These are phyloP conservation scores for Drosophila phalerata DNA, from an alignment of 2,888 invertebrate species.

Conservation along the genomic window DNA sequence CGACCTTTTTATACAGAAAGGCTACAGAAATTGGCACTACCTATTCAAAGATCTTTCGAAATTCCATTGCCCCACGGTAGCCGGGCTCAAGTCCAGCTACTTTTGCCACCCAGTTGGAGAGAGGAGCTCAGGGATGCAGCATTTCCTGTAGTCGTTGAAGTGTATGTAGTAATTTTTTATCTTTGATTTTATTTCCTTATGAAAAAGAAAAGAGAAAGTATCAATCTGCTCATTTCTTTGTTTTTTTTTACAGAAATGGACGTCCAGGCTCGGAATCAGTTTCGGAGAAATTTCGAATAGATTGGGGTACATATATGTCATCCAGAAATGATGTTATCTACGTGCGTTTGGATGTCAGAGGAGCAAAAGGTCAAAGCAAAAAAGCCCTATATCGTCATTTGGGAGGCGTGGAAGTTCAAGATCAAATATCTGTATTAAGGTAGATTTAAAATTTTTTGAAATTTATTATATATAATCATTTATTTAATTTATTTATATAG, in stretches of 20 bases:
- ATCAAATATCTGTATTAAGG: constrained; percentile 94
- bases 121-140: constrained; percentile 94
- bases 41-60: constrained; percentile 92
- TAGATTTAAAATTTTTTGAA: constrained; percentile 67
- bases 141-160: constrained; percentile 95
- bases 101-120: constrained; percentile 95
- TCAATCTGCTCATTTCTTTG: background rate
- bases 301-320: constrained; percentile 97
- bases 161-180: constrained; percentile 87
- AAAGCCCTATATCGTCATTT: constrained; percentile 92
- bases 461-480: background rate
- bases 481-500: constrained; percentile 82
- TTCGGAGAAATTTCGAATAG: constrained; percentile 93
- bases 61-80: constrained; percentile 94
- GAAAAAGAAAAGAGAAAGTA: background rate
- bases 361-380: constrained; percentile 92
- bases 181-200: background rate
- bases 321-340: constrained; percentile 96
- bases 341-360: constrained; percentile 95
- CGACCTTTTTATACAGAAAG: constrained; percentile 89
- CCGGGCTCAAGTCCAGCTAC: constrained; percentile 94
- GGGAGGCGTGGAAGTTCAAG: constrained; percentile 96
- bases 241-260: constrained; percentile 89
- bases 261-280: constrained; percentile 96
- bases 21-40: constrained; percentile 92